Evolutionary conservation across 2,888 invertebrate genomes (phyloP), one percentile per base, ranked within the genome.

Genomic region (Ophion slaviceki): DNA sequence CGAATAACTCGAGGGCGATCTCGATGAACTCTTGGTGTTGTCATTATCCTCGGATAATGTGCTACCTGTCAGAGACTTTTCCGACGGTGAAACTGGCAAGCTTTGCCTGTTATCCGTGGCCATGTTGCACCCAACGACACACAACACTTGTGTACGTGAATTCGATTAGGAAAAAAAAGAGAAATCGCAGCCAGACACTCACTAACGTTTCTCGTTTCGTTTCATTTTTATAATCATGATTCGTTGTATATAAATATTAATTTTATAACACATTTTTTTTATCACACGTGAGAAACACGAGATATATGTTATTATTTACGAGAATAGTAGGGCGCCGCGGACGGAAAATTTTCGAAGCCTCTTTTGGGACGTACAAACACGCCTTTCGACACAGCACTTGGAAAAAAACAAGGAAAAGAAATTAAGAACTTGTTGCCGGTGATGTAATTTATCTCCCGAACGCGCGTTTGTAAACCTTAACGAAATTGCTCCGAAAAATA

Each of bases 1-100:
- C n/a, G 96, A 96, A 78, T 95, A 94, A 82, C 95, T 92, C 61
- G 96, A 95, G 11, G 95, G 95, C 40, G 96, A 96, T 91, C 95
- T 94, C 75, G 95, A 95, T 81, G 94, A 92, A 90, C 92, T 94
- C 92, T 86, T 86, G 36, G 83, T 81, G 32, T 94, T 80, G n/a
- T 94, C 93, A 87, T 92, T 93, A 72, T 94, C 95, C 86, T 95
- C 95, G 62, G 95, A 94, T 62, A 94, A 92, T 87, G 94, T 94
- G 86, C 93, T 94, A 87, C 92, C 91, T 83, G 93, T 91, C 80
- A 93, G 90, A 66, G 93, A 93, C 87, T 93, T 94, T 85, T 93
- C 93, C 59, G 93, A 93, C 81, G 94, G 94, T 85, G 94, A 94
- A 86, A 94, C 92, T 87, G 94, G 93, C 89, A 92, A 91, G 89